phyloP scores from a whole-genome alignment of 2,113 vertebrate species.

The Leucopternis melanops region DNA sequence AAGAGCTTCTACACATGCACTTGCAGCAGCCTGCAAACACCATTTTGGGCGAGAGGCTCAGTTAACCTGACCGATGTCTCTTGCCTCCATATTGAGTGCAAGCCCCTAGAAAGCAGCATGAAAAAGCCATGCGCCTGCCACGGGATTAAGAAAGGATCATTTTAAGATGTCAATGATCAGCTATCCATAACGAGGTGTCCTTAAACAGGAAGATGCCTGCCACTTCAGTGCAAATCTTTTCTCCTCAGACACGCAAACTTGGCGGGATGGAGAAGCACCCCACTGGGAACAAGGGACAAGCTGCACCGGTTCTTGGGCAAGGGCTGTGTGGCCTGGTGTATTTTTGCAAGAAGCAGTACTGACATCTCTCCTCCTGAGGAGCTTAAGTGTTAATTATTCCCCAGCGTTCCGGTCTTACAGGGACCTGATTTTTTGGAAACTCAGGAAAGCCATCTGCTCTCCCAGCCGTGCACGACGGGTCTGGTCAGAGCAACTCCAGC shows the following conservation, averaged over 20 bases:
- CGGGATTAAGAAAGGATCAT: not conserved
- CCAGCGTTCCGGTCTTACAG: not conserved
- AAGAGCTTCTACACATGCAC: not conserved
- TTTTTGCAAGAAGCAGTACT: not conserved
- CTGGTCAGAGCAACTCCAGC: not conserved
- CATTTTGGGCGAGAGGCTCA: fast-evolving
- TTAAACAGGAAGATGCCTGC: not conserved
- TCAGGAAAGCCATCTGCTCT: constrained; percentile 42
- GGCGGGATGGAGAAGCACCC: not conserved
- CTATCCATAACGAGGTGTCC: not conserved
- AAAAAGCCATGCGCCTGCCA: not conserved
- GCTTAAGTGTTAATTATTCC: constrained; percentile 12
- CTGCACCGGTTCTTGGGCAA: fast-evolving
- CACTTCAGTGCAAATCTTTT: not conserved
- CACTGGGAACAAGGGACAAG: not conserved
- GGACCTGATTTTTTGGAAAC: not conserved
- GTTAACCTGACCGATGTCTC: fast-evolving
- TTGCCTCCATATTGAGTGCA: not conserved
- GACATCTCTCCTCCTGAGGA: not conserved
- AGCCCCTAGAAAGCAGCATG: not conserved
- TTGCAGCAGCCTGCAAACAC: not conserved
- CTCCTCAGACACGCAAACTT: not conserved
- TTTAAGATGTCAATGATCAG: fast-evolving
- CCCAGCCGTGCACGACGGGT: not conserved
- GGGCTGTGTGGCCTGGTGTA: not conserved